These are phyloP conservation scores for Odontocolon sp. DNA, from an alignment of 2,888 invertebrate genomes.

Conservation along the genomic window DNA sequence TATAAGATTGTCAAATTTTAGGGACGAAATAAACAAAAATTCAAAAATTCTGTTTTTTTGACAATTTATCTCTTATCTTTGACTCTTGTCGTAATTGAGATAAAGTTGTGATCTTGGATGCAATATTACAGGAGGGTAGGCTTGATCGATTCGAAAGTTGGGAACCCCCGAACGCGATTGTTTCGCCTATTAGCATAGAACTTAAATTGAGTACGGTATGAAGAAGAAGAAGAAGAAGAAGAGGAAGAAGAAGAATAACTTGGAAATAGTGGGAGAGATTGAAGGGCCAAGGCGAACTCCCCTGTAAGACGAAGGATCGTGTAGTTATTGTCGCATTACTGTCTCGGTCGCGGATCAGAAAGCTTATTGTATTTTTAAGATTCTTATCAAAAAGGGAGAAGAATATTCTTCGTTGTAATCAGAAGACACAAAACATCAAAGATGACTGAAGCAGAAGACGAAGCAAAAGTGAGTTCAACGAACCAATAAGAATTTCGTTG, in stretches of 20 bases:
- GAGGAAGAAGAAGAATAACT: conserved; percentile 42
- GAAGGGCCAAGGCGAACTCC: conserved; percentile 60
- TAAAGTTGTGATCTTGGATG: not conserved
- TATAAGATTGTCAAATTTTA: no score
- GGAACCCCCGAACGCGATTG: conserved; percentile 46
- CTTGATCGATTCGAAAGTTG: conserved; percentile 45
- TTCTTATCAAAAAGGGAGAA: not conserved
- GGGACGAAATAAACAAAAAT: no score
- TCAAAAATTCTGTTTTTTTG: no score
- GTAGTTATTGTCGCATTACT: conserved; percentile 77
- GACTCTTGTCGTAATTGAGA: no score
- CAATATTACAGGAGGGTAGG: not conserved
- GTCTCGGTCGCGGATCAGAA: conserved; percentile 66
- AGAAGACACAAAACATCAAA: conserved; percentile 7
- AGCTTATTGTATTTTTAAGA: conserved; percentile 59
- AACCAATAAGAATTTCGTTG: no score
- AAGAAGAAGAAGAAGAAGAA: conserved; percentile 50
- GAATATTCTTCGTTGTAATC: not conserved
- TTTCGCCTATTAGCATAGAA: conserved; percentile 54
- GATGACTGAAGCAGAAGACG: conserved; percentile 73
- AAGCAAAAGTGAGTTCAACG: conserved; percentile 78
- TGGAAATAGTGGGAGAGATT: conserved; percentile 62
- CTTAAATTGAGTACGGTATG: conserved; percentile 52
- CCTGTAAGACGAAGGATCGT: conserved; percentile 67
- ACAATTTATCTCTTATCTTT: no score